These are phyloP conservation scores for Ailuropoda melanoleuca DNA, from an alignment of 2,113 vertebrate species.

Conservation along the genomic window DNA sequence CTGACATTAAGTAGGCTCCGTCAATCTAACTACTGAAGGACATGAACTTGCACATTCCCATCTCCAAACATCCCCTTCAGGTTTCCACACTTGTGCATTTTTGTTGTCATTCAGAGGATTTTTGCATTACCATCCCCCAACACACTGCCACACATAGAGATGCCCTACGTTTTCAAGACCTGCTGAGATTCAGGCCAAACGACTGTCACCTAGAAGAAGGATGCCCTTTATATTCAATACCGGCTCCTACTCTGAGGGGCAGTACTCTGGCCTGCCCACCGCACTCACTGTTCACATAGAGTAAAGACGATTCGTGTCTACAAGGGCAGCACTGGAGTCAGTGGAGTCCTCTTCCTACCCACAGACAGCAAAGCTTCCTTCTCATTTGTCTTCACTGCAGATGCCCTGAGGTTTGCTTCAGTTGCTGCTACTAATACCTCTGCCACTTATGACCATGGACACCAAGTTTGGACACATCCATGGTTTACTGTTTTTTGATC, in stretches of 20 bases:
- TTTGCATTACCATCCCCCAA: neutral
- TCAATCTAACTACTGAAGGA: neutral
- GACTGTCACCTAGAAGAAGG: neutral
- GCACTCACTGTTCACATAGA: neutral
- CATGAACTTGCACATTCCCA: neutral
- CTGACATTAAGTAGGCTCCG: neutral
- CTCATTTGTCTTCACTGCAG: neutral
- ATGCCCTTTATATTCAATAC: neutral
- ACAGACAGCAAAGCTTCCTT: neutral
- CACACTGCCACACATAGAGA: neutral
- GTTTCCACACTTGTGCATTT: neutral
- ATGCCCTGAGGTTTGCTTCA: neutral
- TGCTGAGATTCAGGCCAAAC: neutral
- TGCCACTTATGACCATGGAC: no score
- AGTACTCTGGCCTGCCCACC: neutral
- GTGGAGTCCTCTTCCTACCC: neutral
- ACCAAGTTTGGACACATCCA: neutral
- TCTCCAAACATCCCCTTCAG: neutral
- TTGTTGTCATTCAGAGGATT: neutral
- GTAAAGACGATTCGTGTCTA: neutral
- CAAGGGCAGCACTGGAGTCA: neutral
- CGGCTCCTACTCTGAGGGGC: neutral
- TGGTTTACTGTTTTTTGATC: neutral
- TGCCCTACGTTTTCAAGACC: neutral
- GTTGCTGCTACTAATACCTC: neutral